These are phyloP conservation scores for Myotis myotis DNA, from an alignment of 2,797 vertebrate species.

Conservation along the genomic window DNA sequence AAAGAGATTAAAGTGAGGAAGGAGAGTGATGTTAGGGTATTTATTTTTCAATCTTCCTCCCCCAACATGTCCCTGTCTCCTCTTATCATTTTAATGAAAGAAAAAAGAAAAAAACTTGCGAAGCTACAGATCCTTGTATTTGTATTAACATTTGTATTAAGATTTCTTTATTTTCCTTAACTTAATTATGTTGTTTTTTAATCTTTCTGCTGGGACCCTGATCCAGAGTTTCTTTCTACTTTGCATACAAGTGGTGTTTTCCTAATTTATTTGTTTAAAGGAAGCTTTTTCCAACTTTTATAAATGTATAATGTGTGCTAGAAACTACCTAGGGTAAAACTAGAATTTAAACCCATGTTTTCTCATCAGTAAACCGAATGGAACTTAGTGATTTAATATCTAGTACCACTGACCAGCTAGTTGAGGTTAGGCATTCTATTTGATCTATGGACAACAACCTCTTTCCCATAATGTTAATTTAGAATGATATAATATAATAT, in stretches of 20 bases:
- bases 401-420: neutral
- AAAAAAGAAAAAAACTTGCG: neutral
- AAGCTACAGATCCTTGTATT: neutral
- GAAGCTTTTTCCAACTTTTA: neutral
- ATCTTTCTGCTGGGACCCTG: neutral
- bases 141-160: neutral
- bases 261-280: neutral
- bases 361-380: neutral
- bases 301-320: neutral
- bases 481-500: neutral
- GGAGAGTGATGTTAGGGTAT: neutral
- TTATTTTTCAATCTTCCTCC: neutral
- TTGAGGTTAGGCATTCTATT: neutral
- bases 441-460: neutral
- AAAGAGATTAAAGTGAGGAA: neutral
- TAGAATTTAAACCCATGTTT: neutral
- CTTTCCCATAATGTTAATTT: neutral
- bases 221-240: neutral
- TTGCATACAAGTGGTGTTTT: neutral
- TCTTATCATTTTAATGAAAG: neutral
- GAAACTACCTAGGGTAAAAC: neutral
- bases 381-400: neutral
- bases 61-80: neutral
- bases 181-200: neutral
- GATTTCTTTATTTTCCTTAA: neutral